phyloP scores from a whole-genome alignment of 53 echinoderm and acorn worm genomes.

The Antedon mediterranea region DNA sequence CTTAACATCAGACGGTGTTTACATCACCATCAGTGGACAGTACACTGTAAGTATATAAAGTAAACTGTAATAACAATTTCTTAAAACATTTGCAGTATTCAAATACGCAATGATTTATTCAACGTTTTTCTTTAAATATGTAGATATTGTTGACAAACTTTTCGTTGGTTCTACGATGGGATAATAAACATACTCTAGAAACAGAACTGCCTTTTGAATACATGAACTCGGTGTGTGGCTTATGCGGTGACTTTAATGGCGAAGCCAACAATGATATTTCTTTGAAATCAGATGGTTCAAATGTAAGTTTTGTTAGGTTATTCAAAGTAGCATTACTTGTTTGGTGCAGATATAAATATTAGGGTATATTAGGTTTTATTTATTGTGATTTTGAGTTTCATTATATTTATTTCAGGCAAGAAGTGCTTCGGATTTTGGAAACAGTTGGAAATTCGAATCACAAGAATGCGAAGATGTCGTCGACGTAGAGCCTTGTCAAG shows the following conservation, averaged over 20 bases:
- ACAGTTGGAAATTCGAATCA: constrained; percentile 44
- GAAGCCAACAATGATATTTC: too few relatives aligned
- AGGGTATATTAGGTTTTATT: not conserved
- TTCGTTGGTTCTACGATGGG: not conserved
- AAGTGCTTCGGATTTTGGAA: constrained; percentile 43
- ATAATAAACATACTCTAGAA: not conserved
- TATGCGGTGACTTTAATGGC: constrained; percentile 3
- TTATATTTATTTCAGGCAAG: constrained; percentile 20
- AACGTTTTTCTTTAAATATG: too few relatives aligned
- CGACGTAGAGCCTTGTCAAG: constrained; percentile 32
- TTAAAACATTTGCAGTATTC: too few relatives aligned
- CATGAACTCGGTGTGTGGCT: not conserved
- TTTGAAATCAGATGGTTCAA: too few relatives aligned
- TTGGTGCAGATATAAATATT: too few relatives aligned
- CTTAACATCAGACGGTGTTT: constrained; percentile 12
- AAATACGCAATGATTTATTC: too few relatives aligned
- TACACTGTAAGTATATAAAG: too few relatives aligned
- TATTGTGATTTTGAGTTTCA: not conserved
- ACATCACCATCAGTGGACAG: constrained; percentile 9
- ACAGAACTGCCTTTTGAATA: not conserved
- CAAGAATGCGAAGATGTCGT: not conserved
- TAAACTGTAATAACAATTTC: too few relatives aligned
- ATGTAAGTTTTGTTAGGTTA: too few relatives aligned
- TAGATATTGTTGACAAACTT: not conserved
- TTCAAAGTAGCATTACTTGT: too few relatives aligned